Base-by-base conservation (phyloP, 1,140 invertebrate genomes). In the Drosophila paulistorum region DNA sequence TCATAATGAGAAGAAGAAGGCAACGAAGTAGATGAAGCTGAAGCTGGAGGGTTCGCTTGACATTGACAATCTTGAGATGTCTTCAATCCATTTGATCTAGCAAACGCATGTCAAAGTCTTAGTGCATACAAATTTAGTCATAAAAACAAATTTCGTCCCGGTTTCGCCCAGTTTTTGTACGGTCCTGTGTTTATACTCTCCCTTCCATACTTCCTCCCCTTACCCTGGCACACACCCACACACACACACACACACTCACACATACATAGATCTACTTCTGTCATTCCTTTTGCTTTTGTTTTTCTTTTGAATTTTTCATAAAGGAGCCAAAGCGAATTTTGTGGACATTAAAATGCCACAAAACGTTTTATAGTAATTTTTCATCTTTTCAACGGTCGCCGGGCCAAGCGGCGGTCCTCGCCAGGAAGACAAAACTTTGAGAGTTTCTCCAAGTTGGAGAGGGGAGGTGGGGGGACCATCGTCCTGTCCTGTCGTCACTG, bases 291-390 rank as follows among this genome's bases (percentile, higher is more conserved):
- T 5, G 33, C 62, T 68, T 76, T 90, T 90, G 79, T 77, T 86
- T 90, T 81, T 77, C 72, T 63, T 87, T 89, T 89, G 83, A 77
- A 86, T 90, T 79, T 79, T 82, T 85, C 68, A 74, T 83, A 79
- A 77, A 62, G 73, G 26, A 42, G 57, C 57, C 68, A 69, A 61
- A 62, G 74, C 75, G 81, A 76, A 68, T 87, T 76, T 73, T 79
- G 83, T 86, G 82, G 82, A 86, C 86, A 90, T 90, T 90, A 86
- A 82, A 85, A 90, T 90, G 87, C 86, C 87, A 83, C 87, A 90
- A 90, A 90, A 83, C 87, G 86, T 90, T 90, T 90, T 82, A 90
- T 90, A 90, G 86, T 90, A 90, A 90, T 90, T 90, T 90, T 90
- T 90, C 86, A 90, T 85, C 74, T 86, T 90, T 83, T 84, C 85